Conservation (phyloP, 1,140 invertebrate genomes). For the Brachionus plicatilis region DNA sequence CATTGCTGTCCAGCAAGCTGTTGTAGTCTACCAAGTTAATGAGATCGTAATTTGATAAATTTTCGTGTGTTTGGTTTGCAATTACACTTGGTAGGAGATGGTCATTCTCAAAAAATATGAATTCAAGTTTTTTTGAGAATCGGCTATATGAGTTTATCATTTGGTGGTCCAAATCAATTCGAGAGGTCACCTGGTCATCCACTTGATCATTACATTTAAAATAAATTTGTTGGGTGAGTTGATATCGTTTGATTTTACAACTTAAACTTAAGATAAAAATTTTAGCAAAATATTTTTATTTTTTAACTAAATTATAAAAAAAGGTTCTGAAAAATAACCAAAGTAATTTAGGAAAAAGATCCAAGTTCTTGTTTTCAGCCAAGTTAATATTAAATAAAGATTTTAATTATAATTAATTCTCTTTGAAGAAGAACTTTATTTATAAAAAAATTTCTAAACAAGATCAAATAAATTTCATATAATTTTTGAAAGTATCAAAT, state of each 20-base stretch:
- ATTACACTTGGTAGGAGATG: not conserved
- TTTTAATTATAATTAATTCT: too few species aligned
- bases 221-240: constrained; percentile 6
- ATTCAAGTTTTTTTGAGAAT: not conserved
- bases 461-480: too few species aligned
- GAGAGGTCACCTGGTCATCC: not conserved
- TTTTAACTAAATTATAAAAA: too few species aligned
- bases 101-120: constrained; percentile 14
- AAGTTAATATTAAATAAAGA: too few species aligned
- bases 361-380: too few species aligned
- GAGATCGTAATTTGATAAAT: not conserved
- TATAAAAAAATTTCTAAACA: too few species aligned
- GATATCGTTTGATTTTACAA: not conserved
- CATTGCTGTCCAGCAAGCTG: not conserved
- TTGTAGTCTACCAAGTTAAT: constrained; percentile 5
- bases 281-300: not conserved
- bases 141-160: not conserved
- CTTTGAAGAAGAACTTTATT: too few species aligned
- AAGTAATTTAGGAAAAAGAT: too few species aligned
- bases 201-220: not conserved
- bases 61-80: not conserved
- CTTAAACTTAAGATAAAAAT: not conserved
- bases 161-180: not conserved
- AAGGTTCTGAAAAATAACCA: too few species aligned
- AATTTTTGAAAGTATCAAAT: too few species aligned